Percentiles rank a stretch among this genome's conserved stretches.
Evolutionary conservation across 2,888 invertebrate genomes (phyloP).

Genomic region (Pinctada fucata): DNA sequence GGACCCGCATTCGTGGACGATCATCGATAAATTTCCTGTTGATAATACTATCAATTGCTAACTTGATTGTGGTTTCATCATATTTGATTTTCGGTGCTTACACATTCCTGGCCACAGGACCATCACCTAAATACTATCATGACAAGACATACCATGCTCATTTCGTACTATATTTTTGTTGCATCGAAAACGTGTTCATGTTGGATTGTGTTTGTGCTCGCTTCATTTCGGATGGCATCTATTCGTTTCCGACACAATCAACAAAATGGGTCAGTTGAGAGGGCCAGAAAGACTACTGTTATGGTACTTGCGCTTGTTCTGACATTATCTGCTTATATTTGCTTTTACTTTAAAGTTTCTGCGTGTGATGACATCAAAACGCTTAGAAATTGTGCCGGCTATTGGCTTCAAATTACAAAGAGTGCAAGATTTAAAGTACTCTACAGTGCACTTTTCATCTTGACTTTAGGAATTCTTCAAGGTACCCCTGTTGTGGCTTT

Average conservation of each 20-base stretch:
- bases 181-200: not conserved
- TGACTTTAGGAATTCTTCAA: not conserved
- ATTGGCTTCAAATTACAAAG: not conserved
- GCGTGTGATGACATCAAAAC: too few species aligned
- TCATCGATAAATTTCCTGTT: not conserved
- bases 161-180: not conserved
- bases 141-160: not conserved
- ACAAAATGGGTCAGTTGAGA: too few species aligned
- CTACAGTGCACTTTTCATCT: not conserved
- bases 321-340: too few species aligned
- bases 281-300: too few species aligned
- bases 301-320: too few species aligned
- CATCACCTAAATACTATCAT: not conserved
- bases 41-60: not conserved
- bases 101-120: not conserved
- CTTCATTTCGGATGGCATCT: not conserved
- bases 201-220: not conserved
- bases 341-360: too few species aligned
- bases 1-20: not conserved
- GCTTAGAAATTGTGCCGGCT: not conserved
- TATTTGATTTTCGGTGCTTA: not conserved
- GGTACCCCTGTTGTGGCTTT: not conserved
- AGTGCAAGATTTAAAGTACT: not conserved
- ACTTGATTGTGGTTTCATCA: not conserved
- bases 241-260: too few species aligned